Evolutionary conservation across 1,140 invertebrate genomes (phyloP), one percentile per base, ranked within the genome.

Genomic region (Eciton burchellii): DNA sequence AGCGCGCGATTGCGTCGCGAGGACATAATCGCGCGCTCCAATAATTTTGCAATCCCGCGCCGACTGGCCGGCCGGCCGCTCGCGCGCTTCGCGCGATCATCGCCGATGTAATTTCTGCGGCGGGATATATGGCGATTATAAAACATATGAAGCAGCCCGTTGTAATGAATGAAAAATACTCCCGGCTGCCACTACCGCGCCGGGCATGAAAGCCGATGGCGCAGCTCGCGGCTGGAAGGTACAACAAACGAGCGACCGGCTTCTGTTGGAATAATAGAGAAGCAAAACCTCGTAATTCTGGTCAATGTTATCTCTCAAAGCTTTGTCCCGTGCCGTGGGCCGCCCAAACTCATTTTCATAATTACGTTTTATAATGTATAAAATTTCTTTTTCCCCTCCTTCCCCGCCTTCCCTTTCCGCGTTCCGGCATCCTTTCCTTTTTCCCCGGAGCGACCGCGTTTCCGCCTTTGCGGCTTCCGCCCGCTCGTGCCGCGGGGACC

Each of bases 251-350:
- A 59, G 65, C 74, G 79, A 82, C 66, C 72, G 83, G 83, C 79
- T 87, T 81, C 84, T 81, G 87, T 88, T 88, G 87, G 87, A 88
- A 88, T 88, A 88, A 88, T 88, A 77, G 86, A 88, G 84, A 85
- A 88, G 84, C 87, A 88, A 88, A 88, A 88, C 83, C 87, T 88
- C 86, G 86, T 88, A 88, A 88, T 84, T 88, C 84, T 88, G 87
- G 87, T 85, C 86, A 88, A 88, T 88, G 87, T 88, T 88, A 88
- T 88, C 84, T 88, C 87, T 88, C 87, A 88, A 88, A 88, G 86
- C 87, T 88, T 88, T 88, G 86, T 88, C 74, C 79, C 62, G 79
- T 6, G 66, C 24, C 56, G 85, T 77, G 56, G 73, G 74, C 60
- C 84, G 81, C 84, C 86, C 86, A 88, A 88, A 88, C 86, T 88